Percentiles rank a stretch among this genome's conserved stretches.
Conservation (phyloP, 1,140 invertebrate genomes). For the Luehdorfia chinensis region DNA sequence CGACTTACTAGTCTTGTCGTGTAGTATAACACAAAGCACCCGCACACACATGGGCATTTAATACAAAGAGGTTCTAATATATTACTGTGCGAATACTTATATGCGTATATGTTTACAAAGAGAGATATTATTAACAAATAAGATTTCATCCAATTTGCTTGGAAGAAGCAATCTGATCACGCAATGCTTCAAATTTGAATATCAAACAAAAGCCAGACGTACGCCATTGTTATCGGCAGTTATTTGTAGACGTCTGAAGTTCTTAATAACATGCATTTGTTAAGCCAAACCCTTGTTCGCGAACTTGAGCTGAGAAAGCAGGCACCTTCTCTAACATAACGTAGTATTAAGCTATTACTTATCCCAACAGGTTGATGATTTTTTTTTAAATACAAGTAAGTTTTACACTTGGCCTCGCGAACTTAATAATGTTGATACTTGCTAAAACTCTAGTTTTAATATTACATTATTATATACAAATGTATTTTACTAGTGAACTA, state of each 20-base stretch:
- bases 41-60: too few species aligned
- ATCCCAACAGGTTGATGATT: conserved; percentile 51
- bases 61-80: too few species aligned
- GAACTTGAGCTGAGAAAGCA: conserved; percentile 50
- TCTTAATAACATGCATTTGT: conserved; percentile 65
- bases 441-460: neutral
- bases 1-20: too few species aligned
- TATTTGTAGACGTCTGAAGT: conserved; percentile 47
- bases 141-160: neutral
- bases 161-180: neutral
- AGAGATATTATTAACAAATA: too few species aligned
- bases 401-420: conserved; percentile 13
- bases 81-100: too few species aligned
- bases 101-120: too few species aligned
- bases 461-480: too few species aligned
- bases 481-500: too few species aligned
- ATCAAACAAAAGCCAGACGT: conserved; percentile 30
- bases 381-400: conserved; percentile 46
- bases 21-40: too few species aligned
- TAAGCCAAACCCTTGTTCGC: conserved; percentile 34
- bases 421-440: conserved; percentile 33
- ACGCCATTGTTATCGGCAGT: conserved; percentile 43
- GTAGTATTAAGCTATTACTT: conserved; percentile 75
- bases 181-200: conserved; percentile 23
- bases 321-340: conserved; percentile 54